phyloP scores from a whole-genome alignment of 2,888 invertebrate species.

The Agriopis leucophaearia region DNA sequence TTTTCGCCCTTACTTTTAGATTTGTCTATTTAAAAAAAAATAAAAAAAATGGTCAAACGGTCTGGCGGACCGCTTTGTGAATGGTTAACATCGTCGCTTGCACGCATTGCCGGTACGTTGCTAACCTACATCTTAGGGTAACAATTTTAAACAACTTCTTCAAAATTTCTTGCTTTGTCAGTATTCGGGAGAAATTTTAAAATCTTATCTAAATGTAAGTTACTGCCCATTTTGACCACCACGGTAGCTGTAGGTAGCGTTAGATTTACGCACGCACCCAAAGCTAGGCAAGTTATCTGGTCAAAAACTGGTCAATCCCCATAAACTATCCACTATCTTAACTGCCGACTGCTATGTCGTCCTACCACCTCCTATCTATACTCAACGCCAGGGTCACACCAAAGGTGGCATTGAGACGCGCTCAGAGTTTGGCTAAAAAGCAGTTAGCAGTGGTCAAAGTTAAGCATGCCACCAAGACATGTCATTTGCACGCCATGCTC shows the following conservation, averaged over 20 bases:
- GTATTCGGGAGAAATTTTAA: not conserved
- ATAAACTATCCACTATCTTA: conserved; percentile 33
- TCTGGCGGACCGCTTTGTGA: too few species aligned
- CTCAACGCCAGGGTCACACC: not conserved
- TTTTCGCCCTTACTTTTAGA: too few species aligned
- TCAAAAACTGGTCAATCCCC: conserved; percentile 15
- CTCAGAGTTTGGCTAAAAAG: not conserved
- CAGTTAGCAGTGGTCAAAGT: not conserved
- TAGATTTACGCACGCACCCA: conserved; percentile 8
- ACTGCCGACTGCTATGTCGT: conserved; percentile 25
- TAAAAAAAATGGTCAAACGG: too few species aligned
- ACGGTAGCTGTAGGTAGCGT: not conserved
- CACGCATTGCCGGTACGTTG: too few species aligned
- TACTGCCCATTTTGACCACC: conserved; percentile 4
- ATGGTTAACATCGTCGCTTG: too few species aligned
- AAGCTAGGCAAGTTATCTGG: conserved; percentile 1
- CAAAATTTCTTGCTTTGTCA: too few species aligned
- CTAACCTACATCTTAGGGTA: too few species aligned
- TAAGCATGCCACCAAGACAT: not conserved
- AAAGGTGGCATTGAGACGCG: not conserved
- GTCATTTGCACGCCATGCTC: not conserved
- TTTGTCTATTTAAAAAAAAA: too few species aligned
- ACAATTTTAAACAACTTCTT: too few species aligned
- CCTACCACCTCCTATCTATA: conserved; percentile 31
- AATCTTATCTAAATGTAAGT: not conserved